Base-by-base conservation (phyloP, 2,797 vertebrate genomes). In the Danio choprae region DNA sequence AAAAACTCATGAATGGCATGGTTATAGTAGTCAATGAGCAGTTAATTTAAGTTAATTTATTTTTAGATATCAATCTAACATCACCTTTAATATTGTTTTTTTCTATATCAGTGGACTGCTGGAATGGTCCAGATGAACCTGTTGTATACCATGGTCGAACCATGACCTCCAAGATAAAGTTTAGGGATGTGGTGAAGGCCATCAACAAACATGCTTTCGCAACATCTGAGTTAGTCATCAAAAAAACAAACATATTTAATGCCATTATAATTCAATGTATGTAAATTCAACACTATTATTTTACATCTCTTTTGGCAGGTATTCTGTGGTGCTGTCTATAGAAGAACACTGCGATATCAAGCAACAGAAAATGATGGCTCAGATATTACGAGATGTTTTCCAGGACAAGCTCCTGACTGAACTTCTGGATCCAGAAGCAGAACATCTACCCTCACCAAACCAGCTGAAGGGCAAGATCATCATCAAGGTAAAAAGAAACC, bases 91-190 rank as follows among this genome's bases (percentile, higher is more conserved):
- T 29, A 50, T 50, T 63, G 3, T 7, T 58, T 48, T 60, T 53
- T 50, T 36, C 7, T 44, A 50, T 36, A 36, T 0, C 85, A 99
- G 98, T 99, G 96, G 98, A 99, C 90, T 99, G 98, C 91, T 99
- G 97, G 97, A 96, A 96, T 1, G 97, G 96, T 15, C 95, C 96
- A 0, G 95, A 95, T 0, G 97, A 97, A 76, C 97, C 98, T 0
- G 96, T 98, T 82, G 99, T 99, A 91, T 99, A 98, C 88, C 98
- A 99, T 0, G 97, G 98, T 73, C 96, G 97, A 96, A 98, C 96
- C 46, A 94, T 96, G 79, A 99, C 97, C 2, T 98, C 97, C 56
- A 99, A 98, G 91, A 99, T 99, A 90, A 99, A 98, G 91, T 99
- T 99, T 51, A 96, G 97, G 48, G 98, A 99, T 0, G 98, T 99